These are phyloP conservation scores for Epistrophe eligans DNA, from an alignment of 2,888 invertebrate species.

Conservation along the genomic window DNA sequence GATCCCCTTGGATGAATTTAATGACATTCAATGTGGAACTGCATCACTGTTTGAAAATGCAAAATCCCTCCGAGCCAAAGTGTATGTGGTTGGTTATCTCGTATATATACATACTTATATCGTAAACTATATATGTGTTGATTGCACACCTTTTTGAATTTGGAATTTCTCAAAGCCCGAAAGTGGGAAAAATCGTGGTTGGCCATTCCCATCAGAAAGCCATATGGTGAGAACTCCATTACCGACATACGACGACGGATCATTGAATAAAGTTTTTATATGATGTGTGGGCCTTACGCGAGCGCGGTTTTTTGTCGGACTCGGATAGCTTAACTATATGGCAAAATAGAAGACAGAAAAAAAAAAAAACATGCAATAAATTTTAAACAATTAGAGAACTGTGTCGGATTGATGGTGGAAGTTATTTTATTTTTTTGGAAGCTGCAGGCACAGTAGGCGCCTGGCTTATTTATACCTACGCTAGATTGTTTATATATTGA, in stretches of 20 bases:
- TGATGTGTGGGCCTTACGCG: constrained; percentile 37
- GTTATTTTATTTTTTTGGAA: constrained; percentile 32
- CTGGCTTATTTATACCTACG: constrained; percentile 33
- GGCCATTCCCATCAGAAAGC: constrained; percentile 40
- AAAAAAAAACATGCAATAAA: constrained; percentile 44
- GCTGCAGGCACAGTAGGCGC: constrained; percentile 51
- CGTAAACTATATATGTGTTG: background rate
- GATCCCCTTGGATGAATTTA: constrained; percentile 14
- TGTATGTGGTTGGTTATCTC: constrained; percentile 11
- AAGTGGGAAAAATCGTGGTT: constrained; percentile 38
- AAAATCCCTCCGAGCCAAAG: constrained; percentile 20
- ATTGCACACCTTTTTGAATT: constrained; percentile 45
- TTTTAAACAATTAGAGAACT: constrained; percentile 55
- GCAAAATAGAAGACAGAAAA: constrained; percentile 1
- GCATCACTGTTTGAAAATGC: background rate
- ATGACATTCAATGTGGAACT: constrained; percentile 21
- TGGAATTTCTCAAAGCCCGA: constrained; percentile 5
- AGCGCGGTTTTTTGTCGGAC: background rate
- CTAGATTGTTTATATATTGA: constrained; percentile 17
- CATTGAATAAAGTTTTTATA: constrained; percentile 19
- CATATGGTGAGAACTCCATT: constrained; percentile 42
- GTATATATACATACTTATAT: background rate
- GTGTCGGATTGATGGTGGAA: constrained; percentile 51
- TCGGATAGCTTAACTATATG: background rate
- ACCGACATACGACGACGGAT: background rate